phyloP scores from a whole-genome alignment of 2,113 vertebrate genomes.

The Sakesphorus luctuosus region DNA sequence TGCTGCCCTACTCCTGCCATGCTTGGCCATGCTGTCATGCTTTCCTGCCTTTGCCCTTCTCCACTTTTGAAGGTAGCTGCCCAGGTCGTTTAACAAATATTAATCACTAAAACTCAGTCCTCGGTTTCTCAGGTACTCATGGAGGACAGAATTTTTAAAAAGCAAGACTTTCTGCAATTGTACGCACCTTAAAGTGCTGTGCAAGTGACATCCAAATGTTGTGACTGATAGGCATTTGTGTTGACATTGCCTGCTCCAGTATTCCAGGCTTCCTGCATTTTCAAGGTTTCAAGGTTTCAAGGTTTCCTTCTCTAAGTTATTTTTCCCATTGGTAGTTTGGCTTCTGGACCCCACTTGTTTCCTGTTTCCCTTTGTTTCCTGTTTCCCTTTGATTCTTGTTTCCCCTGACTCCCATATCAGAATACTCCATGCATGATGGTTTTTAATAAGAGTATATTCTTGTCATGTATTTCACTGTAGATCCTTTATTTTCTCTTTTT shows the following conservation, averaged over 20 bases:
- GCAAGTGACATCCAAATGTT: not conserved
- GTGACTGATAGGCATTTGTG: not conserved
- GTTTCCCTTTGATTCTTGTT: too few relatives aligned
- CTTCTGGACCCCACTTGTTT: not conserved
- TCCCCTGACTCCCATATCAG: not conserved
- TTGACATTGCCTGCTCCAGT: not conserved
- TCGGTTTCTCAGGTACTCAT: not conserved
- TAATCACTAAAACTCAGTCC: not conserved
- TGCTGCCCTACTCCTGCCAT: not conserved
- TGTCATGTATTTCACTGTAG: not conserved
- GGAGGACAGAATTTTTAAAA: not conserved
- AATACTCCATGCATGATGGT: accelerated
- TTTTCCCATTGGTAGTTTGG: not conserved
- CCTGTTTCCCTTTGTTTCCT: not conserved
- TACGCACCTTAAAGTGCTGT: not conserved
- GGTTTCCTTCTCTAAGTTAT: not conserved
- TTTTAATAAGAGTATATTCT: not conserved
- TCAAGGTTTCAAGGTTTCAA: not conserved
- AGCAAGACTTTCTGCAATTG: not conserved
- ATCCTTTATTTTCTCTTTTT: not conserved
- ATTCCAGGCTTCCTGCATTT: not conserved
- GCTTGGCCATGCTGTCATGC: not conserved
- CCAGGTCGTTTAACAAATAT: not conserved
- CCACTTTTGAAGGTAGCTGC: not conserved
- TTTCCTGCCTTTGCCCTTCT: not conserved